Base-by-base conservation (phyloP, 2,113 vertebrate genomes). In the Mirounga angustirostris region DNA sequence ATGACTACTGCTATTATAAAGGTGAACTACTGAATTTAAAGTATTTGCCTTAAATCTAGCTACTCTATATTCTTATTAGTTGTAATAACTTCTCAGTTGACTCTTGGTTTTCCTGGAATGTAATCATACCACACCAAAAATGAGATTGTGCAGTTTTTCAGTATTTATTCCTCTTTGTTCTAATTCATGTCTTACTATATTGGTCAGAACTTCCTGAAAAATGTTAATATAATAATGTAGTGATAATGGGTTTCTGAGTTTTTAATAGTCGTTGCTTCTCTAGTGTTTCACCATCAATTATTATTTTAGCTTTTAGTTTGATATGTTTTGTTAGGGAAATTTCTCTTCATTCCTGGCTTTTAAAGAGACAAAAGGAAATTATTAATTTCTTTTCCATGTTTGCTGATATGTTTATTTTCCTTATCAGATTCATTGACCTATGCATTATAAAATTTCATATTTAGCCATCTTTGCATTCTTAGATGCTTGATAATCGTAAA, bases 11-110 rank as follows among this genome's bases (percentile, higher is more conserved):
- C 56, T 69, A 63, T 54, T 24, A 95, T 80, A 89, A 97, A 91
- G 28, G 8, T 73, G 50, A 96, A 84, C 26, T 80, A 83, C 1
- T 54, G 63, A 80, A 88, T 91, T 81, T 67, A 97, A 96, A 63
- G 30, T 46, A 95, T 65, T 56, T 91, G 15, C 80, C 43, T 91
- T 93, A 91, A 24, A 79, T 89, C 36, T 52, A 90, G 18, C 71
- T 95, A 84, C 19, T 93, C 24, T 63, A n/a, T 21, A 65, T 78
- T 90, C 22, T 79, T 90, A 65, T 58, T 94, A 58, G 54, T n/a
- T 80, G 54, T 43, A 92, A 30, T 73, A 95, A 95, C 76, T 95
- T 86, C 58, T 97, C 63, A 89, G 58, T n/a, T 93, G 86, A 93
- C 26, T 92, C 52, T 54, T 71, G 33, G 69, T 89, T 52, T 87